These are phyloP conservation scores for Scelioninae gen. 1 DNA, from an alignment of 2,888 invertebrate genomes.

Conservation along the genomic window DNA sequence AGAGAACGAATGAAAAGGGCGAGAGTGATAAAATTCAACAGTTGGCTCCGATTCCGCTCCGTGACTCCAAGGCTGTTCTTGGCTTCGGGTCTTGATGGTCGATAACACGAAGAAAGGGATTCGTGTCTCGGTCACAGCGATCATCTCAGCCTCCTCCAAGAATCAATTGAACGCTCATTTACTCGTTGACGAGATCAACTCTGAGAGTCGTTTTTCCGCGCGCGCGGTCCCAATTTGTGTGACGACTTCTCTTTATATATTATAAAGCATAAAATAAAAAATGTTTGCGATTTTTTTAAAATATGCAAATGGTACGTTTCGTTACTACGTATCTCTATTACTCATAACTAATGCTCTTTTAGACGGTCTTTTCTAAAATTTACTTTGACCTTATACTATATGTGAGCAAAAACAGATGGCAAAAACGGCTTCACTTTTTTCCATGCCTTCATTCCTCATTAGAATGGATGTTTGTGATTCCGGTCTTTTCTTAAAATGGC, in stretches of 20 bases:
- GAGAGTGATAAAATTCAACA: conserved; percentile 74
- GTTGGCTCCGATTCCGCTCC: conserved; percentile 66
- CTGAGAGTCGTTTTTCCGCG: conserved; percentile 3
- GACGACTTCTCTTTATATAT: no score
- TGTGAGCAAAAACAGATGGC: conserved; percentile 22
- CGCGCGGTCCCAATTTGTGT: no score
- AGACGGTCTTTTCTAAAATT: conserved; percentile 36
- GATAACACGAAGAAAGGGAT: conserved; percentile 70
- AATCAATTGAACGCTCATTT: conserved; percentile 63
- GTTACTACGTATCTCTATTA: conserved; percentile 20
- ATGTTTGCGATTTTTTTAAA: conserved; percentile 5
- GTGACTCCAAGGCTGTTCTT: conserved; percentile 57
- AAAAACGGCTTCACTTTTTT: conserved; percentile 39
- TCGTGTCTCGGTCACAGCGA: conserved; percentile 60
- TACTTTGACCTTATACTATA: conserved; percentile 41
- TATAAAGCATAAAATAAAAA: no score
- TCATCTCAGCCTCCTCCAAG: conserved; percentile 24
- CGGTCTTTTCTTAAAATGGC: conserved; percentile 25
- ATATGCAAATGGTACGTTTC: conserved; percentile 35
- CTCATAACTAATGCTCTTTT: conserved; percentile 54
- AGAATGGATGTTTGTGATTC: conserved; percentile 41
- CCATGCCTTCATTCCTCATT: conserved; percentile 38
- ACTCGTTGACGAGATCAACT: conserved; percentile 27
- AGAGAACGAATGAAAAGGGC: conserved; percentile 67
- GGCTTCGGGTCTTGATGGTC: conserved; percentile 60